Percentiles rank a stretch among this genome's conserved stretches.
phyloP scores from a whole-genome alignment of 2,888 invertebrate species.

The Sericinus montela region DNA sequence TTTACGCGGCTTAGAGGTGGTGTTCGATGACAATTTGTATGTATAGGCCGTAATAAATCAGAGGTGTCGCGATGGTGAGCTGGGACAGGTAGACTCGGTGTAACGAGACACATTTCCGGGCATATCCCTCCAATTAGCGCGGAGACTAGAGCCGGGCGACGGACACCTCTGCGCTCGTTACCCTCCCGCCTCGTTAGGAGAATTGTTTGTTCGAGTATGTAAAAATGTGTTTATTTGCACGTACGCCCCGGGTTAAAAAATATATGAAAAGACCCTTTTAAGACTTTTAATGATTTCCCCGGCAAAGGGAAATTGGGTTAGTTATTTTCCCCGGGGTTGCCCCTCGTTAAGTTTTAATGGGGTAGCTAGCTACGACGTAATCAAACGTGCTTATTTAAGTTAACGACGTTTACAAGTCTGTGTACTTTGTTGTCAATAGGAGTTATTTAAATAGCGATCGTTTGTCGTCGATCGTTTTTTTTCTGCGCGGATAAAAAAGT shows the following conservation, averaged over 20 bases:
- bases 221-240: constrained; percentile 80
- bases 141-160: constrained; percentile 24
- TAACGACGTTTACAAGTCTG: constrained; percentile 69
- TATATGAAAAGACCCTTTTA: constrained; percentile 78
- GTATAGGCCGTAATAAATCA: constrained; percentile 61
- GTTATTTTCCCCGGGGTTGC: constrained; percentile 78
- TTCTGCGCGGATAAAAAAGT: constrained; percentile 19
- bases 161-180: constrained; percentile 57
- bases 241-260: constrained; percentile 75
- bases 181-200: constrained; percentile 73
- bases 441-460: constrained; percentile 28
- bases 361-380: constrained; percentile 77
- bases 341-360: constrained; percentile 80
- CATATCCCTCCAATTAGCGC: constrained; percentile 71
- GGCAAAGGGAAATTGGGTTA: constrained; percentile 80
- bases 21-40: constrained; percentile 57
- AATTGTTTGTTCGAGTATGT: constrained; percentile 80
- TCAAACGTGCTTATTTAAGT: constrained; percentile 78
- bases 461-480: constrained; percentile 28
- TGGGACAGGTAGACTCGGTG: constrained; percentile 53
- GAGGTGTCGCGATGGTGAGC: constrained; percentile 41
- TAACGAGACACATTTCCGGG: constrained; percentile 71
- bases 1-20: constrained; percentile 21
- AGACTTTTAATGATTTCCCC: constrained; percentile 79
- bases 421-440: constrained; percentile 67